Evolutionary conservation across 2,113 vertebrate genomes (phyloP).

Genomic region (Reinhardtius hippoglossoides): DNA sequence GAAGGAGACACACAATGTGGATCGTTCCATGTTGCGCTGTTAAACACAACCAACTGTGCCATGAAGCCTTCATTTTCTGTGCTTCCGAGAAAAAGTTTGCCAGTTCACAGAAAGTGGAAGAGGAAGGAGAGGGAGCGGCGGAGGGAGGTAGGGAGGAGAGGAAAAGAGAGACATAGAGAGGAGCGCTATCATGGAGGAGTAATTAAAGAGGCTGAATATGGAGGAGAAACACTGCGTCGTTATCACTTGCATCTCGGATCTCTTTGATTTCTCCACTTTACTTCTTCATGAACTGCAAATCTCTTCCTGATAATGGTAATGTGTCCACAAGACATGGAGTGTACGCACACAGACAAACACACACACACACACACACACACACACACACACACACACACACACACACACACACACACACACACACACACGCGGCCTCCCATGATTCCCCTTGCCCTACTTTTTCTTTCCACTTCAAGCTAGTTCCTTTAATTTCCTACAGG

Average conservation of each 20-base stretch:
- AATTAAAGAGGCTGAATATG: constrained; percentile 70
- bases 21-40: constrained; percentile 55
- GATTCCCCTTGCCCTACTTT: constrained; percentile 62
- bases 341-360: constrained; percentile 33
- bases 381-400: constrained; percentile 16
- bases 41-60: constrained; percentile 64
- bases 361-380: constrained; percentile 30
- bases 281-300: constrained; percentile 61
- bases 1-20: constrained; percentile 45
- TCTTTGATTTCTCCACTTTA: constrained; percentile 74
- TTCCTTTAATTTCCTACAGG: constrained; percentile 65
- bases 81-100: constrained; percentile 69
- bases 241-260: constrained; percentile 72
- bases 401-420: constrained; percentile 35
- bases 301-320: constrained; percentile 65
- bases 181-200: constrained; percentile 61
- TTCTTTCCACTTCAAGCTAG: constrained; percentile 44
- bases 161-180: constrained; percentile 20
- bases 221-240: constrained; percentile 44
- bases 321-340: constrained; percentile 40
- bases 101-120: constrained; percentile 62
- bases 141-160: constrained; percentile 10
- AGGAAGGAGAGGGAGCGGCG: constrained; percentile 13
- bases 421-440: constrained; percentile 38
- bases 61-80: constrained; percentile 63